Evolutionary conservation across 2,113 vertebrate species (phyloP).

Genomic region (Gallinago jamesoni): DNA sequence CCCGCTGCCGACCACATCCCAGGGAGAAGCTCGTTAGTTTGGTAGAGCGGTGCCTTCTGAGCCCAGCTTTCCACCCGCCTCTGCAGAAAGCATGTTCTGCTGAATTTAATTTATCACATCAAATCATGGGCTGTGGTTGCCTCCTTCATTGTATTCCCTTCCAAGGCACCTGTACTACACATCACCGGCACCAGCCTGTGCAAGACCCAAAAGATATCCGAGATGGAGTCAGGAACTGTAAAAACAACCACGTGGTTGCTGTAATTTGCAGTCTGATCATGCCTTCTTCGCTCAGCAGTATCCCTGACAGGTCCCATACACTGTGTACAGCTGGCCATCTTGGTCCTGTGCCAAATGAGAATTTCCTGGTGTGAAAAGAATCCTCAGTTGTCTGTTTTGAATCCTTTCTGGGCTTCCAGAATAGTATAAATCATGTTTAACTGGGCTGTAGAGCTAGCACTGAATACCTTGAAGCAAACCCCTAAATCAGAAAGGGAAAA

Average conservation of each 20-base stretch:
- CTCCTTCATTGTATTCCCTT: neutral
- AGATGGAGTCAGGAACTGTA: neutral
- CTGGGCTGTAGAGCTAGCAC: conserved; percentile 1
- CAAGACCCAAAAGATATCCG: neutral
- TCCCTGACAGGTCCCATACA: conserved; percentile 54
- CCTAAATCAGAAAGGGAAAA: conserved; percentile 18
- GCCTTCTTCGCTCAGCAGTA: neutral
- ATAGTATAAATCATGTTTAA: conserved; percentile 55
- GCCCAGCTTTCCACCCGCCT: neutral
- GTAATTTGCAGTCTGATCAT: conserved; percentile 34
- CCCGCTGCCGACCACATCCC: fast-evolving
- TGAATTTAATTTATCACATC: neutral
- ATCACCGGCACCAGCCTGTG: neutral
- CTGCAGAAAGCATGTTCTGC: neutral
- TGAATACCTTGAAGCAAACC: conserved; percentile 23
- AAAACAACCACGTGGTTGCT: neutral
- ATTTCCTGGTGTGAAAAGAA: conserved; percentile 57
- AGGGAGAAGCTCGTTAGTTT: neutral
- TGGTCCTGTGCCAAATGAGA: conserved; percentile 59
- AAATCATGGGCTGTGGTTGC: neutral
- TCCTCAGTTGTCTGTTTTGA: conserved; percentile 45
- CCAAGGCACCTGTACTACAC: neutral
- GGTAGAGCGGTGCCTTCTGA: neutral
- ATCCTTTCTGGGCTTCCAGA: conserved; percentile 28
- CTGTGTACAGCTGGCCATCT: conserved; percentile 36